Evolutionary conservation across 2,888 invertebrate species (phyloP), one percentile per base, ranked within the genome.

Genomic region (Meiosimyza decipiens): DNA sequence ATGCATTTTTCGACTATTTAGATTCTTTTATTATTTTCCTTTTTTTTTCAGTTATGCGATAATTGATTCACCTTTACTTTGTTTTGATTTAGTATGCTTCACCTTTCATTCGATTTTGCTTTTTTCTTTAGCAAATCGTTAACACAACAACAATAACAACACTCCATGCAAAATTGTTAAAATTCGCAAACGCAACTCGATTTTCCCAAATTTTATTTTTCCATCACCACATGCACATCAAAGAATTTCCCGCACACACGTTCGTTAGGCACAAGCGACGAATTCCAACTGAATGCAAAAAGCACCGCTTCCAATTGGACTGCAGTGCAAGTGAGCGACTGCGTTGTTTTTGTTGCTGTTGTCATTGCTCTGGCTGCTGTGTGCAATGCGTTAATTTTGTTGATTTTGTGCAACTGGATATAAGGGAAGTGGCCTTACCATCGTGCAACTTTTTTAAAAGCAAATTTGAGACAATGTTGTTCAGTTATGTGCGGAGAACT

Each of bases 201-300:
- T 33, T 50, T 52, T 71, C 28, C 60, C 16, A 22, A 13, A 18
- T 55, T 55, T n/a, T 40, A 47, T 40, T n/a, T 47, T 63, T 54
- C 22, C 54, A 55, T 40, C 40, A 40, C 40, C 40, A 40, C 52
- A 54, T 47, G 40, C 57, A 57, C 28, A 47, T 15, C 22, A 55
- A 50, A 49, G 18, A 50, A 57, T 47, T 55, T 33, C 40, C 59
- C 54, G 62, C 59, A 66, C 66, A 66, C 66, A 15, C 72, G 47
- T 55, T 69, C 69, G 68, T 16, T 13, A 51, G 22, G 16, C 57
- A 63, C 69, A 60, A 72, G 13, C 62, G 68, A 72, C 69, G 49
- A 69, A 69, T 69, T 68, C 55, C 68, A 72, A 72, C 72, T 72
- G 69, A 72, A 72, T 54, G 49, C 49, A n/a, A 62, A 62, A 15